Base-by-base conservation (phyloP, 2,888 invertebrate species). In the Microctonus aethiopoides region DNA sequence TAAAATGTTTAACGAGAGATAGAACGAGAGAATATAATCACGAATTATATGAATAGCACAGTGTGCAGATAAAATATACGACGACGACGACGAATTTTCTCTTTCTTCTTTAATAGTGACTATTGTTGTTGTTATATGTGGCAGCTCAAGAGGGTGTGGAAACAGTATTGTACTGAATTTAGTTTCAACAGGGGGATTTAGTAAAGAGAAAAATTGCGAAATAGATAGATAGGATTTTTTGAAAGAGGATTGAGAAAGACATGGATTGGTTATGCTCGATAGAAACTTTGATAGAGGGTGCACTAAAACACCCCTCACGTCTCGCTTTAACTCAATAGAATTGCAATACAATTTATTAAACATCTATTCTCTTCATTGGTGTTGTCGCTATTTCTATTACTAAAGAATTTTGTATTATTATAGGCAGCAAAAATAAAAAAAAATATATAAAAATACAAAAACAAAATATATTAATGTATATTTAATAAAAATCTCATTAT, bases 91-190 rank as follows among this genome's bases (percentile, higher is more conserved):
- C 10, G 36, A 10, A 46, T 46, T 46, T 16, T 46, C 46, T 46
- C 16, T 46, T 16, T 46, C 46, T n/a, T 60, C 41, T 29, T 26
- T 29, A 67, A 59, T 67, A 59, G 51, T 67, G 26, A 52, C 36
- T 24, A 52, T 65, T 52, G 63, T n/a, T 29, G 56, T 26, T 39
- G 62, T 20, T 62, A 60, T 60, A 41, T 54, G 69, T 57, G 71
- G 65, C 75, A 77, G 75, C 77, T 75, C 75, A 76, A 76, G 69
- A 72, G 76, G 73, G 75, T 75, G 76, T 68, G 67, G 67, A 69
- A 67, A 72, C 72, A 69, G 69, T 72, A 72, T 73, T 77, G 71
- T 75, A 22, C 56, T 66, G 61, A 69, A 71, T 73, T 71, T 61
- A 73, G 68, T 72, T 68, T 56, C 71, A 69, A 16, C 34, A 63